A percentile compares a stretch with the other conserved stretches of the same genome.
Conservation (phyloP, 2,797 vertebrate species). For the Eutrigla gurnardus region DNA sequence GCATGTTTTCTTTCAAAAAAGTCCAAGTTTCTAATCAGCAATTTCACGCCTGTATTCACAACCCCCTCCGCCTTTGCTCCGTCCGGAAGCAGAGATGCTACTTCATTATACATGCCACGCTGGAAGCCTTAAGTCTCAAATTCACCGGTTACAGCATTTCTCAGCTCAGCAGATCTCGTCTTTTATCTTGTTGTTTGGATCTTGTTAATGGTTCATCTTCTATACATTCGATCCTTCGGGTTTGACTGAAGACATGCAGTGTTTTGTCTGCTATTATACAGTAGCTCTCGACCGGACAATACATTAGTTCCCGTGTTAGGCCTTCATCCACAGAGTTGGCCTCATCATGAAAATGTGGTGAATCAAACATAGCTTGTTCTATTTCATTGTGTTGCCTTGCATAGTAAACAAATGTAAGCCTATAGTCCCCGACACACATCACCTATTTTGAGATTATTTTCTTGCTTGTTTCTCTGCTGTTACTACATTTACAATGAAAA, state of each 20-base stretch:
- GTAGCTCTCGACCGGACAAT: conserved; percentile 11
- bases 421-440: neutral
- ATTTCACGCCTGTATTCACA: conserved; percentile 73
- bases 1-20: conserved; percentile 59
- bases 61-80: conserved; percentile 60
- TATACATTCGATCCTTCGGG: conserved; percentile 36
- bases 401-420: neutral
- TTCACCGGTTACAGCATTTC: conserved; percentile 55
- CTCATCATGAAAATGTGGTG: conserved; percentile 13
- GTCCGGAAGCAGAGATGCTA: conserved; percentile 70
- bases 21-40: conserved; percentile 76
- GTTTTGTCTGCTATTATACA: conserved; percentile 41
- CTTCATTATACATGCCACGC: conserved; percentile 69
- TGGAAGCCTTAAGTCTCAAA: conserved; percentile 53
- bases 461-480: conserved; percentile 17
- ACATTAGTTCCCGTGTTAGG: conserved; percentile 23
- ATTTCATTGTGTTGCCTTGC: conserved; percentile 19
- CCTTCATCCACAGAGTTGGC: conserved; percentile 13
- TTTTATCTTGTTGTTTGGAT: conserved; percentile 42
- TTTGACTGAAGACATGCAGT: conserved; percentile 45
- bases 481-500: conserved; percentile 34
- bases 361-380: conserved; percentile 23
- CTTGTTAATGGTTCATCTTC: conserved; percentile 37
- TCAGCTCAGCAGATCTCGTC: conserved; percentile 52
- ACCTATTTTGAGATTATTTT: conserved; percentile 19